A percentile compares a stretch with the other conserved stretches of the same genome.
phyloP scores from a whole-genome alignment of 1,140 invertebrate genomes.

The Lanistes nyassanus region DNA sequence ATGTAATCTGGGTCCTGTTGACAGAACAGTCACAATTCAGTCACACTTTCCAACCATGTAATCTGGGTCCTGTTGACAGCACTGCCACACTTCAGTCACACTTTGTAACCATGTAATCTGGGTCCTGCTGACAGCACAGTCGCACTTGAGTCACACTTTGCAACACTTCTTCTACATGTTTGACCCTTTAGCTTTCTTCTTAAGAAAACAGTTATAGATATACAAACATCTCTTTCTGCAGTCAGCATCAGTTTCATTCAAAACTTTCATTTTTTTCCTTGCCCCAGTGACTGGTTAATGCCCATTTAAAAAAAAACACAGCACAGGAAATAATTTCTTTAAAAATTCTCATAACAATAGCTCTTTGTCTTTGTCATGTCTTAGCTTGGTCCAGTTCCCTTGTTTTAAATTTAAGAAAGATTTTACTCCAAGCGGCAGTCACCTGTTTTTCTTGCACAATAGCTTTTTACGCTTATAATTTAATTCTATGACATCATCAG shows the following conservation, averaged over 20 bases:
- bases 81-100: not conserved
- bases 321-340: no score
- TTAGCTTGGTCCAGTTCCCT: not conserved
- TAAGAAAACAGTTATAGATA: not conserved
- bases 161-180: not conserved
- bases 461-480: not conserved
- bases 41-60: not conserved
- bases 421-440: no score
- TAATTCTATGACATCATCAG: not conserved
- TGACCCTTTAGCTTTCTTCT: not conserved
- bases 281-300: not conserved
- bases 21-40: not conserved
- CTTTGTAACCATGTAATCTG: not conserved
- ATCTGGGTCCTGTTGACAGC: conserved; percentile 14
- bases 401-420: no score
- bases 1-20: conserved; percentile 21
- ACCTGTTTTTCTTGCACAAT: no score
- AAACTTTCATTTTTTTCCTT: not conserved
- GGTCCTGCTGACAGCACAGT: conserved; percentile 7
- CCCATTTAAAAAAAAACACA: no score
- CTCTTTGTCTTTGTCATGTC: not conserved
- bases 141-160: not conserved
- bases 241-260: not conserved
- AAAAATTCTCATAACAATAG: no score
- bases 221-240: not conserved